These are phyloP conservation scores for Melinopterus prodromus DNA, from an alignment of 2,888 invertebrate species.

Conservation along the genomic window DNA sequence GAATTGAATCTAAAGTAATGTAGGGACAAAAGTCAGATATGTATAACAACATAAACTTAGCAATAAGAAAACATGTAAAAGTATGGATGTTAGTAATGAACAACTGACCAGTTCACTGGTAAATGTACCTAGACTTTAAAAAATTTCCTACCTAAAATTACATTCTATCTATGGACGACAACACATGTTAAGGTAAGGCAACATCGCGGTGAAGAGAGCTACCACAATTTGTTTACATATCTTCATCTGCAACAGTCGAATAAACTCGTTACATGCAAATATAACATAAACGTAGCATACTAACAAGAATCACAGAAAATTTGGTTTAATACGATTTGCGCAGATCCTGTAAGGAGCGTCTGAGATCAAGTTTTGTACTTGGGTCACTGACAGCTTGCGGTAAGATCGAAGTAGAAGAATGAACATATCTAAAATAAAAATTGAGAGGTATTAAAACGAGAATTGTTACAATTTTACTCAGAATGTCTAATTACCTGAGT, in stretches of 20 bases:
- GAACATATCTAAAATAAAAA: background rate
- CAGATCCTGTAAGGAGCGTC: background rate
- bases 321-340: background rate
- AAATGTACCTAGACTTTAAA: background rate
- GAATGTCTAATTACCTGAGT: constrained; percentile 30
- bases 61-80: background rate
- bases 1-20: background rate
- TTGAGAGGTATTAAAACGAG: background rate
- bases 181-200: background rate
- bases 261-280: background rate
- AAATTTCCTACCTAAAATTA: background rate
- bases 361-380: constrained; percentile 17
- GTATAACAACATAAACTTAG: background rate
- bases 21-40: background rate
- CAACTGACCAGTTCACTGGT: background rate
- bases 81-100: background rate
- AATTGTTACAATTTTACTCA: background rate
- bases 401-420: constrained; percentile 15
- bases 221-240: background rate
- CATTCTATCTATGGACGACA: background rate
- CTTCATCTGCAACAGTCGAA: background rate
- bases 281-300: background rate
- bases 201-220: background rate
- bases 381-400: constrained; percentile 19
- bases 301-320: background rate